Conservation (phyloP, 2,888 invertebrate species). For the Nomada flava region DNA sequence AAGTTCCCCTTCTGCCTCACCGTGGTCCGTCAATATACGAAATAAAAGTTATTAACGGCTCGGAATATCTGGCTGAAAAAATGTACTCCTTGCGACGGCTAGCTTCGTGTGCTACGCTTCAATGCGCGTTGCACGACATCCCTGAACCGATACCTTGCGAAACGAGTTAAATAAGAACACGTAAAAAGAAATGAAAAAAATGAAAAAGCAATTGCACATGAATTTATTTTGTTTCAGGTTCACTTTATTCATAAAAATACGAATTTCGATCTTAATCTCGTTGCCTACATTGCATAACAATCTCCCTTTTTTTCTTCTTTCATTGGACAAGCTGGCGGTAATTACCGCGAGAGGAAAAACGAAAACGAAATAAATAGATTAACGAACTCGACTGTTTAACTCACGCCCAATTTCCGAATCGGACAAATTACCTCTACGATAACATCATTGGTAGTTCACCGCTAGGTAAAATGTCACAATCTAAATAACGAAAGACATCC, state of each 20-base stretch:
- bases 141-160: neutral
- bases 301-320: constrained; percentile 59
- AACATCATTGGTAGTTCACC: constrained; percentile 20
- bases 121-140: neutral
- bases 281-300: constrained; percentile 77
- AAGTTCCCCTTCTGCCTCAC: constrained; percentile 70
- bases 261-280: constrained; percentile 76
- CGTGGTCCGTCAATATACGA: constrained; percentile 55
- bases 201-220: constrained; percentile 6
- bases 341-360: constrained; percentile 39
- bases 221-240: constrained; percentile 59
- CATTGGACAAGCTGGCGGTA: constrained; percentile 56
- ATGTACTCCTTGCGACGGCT: neutral
- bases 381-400: constrained; percentile 45
- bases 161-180: neutral
- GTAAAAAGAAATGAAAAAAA: too few relatives aligned
- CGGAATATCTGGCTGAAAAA: constrained; percentile 18
- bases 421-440: constrained; percentile 24
- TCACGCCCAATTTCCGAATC: constrained; percentile 30
- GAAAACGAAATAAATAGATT: constrained; percentile 62
- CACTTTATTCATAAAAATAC: constrained; percentile 82
- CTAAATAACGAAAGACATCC: constrained; percentile 35
- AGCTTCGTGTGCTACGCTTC: neutral
- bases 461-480: constrained; percentile 44
- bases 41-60: constrained; percentile 52